These are phyloP conservation scores for Syndactyla subalaris DNA, from an alignment of 2,797 vertebrate species.

Conservation along the genomic window DNA sequence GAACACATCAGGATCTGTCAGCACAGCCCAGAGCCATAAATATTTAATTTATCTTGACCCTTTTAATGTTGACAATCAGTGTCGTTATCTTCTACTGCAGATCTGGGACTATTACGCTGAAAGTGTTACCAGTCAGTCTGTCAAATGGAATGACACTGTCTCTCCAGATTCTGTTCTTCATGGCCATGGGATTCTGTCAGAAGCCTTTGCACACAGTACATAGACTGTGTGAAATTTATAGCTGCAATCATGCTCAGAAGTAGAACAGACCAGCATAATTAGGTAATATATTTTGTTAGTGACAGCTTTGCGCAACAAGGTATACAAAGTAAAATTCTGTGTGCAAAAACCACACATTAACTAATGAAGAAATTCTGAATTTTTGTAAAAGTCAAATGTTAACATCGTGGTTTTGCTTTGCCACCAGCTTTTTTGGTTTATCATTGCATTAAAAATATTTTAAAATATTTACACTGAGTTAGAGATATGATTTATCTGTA, in stretches of 20 bases:
- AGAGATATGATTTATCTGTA: background rate
- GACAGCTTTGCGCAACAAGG: background rate
- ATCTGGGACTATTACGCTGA: conserved; percentile 61
- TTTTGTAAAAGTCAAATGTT: background rate
- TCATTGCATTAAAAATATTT: background rate
- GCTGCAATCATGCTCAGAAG: background rate
- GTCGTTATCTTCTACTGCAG: conserved; percentile 36
- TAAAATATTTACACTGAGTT: background rate
- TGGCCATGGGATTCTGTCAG: conserved; percentile 49
- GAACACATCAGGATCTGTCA: conserved; percentile 61
- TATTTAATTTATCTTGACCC: conserved; percentile 58
- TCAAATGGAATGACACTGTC: conserved; percentile 57
- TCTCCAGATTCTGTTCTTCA: conserved; percentile 23
- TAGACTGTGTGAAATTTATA: background rate
- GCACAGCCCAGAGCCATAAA: background rate
- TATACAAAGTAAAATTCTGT: conserved; percentile 14
- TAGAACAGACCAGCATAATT: background rate
- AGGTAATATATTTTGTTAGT: conserved; percentile 10
- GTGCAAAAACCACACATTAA: background rate
- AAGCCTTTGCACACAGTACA: background rate
- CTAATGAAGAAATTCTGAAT: background rate
- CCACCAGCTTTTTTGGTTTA: background rate
- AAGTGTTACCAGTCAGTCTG: conserved; percentile 53
- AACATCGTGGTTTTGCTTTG: background rate
- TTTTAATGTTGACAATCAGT: conserved; percentile 62